phyloP scores from a whole-genome alignment of 2,888 invertebrate genomes.

The Andrena haemorrhoa region DNA sequence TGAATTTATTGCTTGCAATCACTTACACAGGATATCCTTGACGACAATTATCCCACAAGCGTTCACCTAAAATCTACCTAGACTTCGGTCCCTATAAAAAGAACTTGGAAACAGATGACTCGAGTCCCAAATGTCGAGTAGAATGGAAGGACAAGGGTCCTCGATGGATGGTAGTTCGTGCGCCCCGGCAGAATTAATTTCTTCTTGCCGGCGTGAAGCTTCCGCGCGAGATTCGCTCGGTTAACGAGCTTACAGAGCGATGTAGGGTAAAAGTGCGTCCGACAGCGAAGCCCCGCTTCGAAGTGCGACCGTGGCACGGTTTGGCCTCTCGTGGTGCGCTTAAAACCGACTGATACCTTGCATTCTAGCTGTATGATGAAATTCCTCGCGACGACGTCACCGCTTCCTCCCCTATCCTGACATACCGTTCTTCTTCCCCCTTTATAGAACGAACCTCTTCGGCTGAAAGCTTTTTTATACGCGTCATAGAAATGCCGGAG shows the following conservation, averaged over 20 bases:
- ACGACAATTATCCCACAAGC: neutral
- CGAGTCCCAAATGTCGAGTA: neutral
- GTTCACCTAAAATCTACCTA: neutral
- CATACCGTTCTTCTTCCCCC: constrained; percentile 38
- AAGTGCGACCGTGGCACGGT: constrained; percentile 72
- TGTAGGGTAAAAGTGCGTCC: constrained; percentile 69
- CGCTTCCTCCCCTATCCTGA: constrained; percentile 31
- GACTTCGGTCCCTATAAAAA: neutral
- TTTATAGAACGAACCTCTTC: constrained; percentile 36
- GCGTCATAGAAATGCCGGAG: constrained; percentile 33
- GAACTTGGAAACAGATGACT: neutral
- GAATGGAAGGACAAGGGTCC: neutral
- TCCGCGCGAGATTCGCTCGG: constrained; percentile 31
- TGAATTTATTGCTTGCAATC: constrained; percentile 4
- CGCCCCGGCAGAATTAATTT: constrained; percentile 8
- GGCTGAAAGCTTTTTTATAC: constrained; percentile 54
- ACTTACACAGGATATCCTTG: neutral
- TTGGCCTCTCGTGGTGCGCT: constrained; percentile 56
- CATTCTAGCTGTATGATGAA: constrained; percentile 58
- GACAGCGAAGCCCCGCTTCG: constrained; percentile 73
- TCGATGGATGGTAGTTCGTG: neutral
- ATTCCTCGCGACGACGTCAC: constrained; percentile 53
- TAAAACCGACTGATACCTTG: constrained; percentile 61
- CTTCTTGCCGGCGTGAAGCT: neutral
- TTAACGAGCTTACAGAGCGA: constrained; percentile 68